A percentile compares a stretch with the other conserved stretches of the same genome.
phyloP scores from a whole-genome alignment of 1,140 invertebrate genomes.

The Berghia stephanieae region DNA sequence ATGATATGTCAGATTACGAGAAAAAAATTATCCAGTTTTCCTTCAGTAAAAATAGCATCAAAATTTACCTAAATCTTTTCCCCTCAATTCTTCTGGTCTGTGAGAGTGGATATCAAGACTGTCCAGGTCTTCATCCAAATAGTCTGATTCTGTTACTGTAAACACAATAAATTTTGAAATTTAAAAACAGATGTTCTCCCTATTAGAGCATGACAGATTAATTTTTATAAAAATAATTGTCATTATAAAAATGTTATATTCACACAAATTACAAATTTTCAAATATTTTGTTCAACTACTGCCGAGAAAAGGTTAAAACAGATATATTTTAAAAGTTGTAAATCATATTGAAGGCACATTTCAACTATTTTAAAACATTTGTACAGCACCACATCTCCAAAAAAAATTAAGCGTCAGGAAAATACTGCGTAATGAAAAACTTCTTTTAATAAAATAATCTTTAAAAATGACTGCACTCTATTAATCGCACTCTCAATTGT shows the following conservation, averaged over 20 bases:
- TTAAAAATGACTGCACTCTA: too few relatives aligned
- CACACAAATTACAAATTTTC: too few relatives aligned
- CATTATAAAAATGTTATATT: neutral
- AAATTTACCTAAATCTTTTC: constrained; percentile 55
- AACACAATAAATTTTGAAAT: too few relatives aligned
- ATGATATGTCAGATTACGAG: too few relatives aligned
- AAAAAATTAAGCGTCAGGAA: too few relatives aligned
- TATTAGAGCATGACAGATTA: neutral
- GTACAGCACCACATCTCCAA: too few relatives aligned
- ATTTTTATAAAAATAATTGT: neutral
- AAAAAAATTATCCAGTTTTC: too few relatives aligned
- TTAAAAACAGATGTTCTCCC: neutral
- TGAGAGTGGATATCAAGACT: constrained; percentile 43
- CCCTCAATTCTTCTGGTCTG: constrained; percentile 45
- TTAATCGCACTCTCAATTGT: too few relatives aligned
- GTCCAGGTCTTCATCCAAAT: constrained; percentile 64
- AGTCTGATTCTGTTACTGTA: constrained; percentile 59
- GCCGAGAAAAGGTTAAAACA: neutral
- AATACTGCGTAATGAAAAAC: too few relatives aligned
- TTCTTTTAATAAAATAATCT: too few relatives aligned
- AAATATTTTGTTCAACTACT: neutral
- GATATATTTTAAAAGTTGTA: neutral
- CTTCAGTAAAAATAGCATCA: too few relatives aligned
- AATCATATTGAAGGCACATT: neutral
- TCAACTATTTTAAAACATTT: neutral